phyloP scores from a whole-genome alignment of 2,113 vertebrate species.

The Eudorcas thomsonii region DNA sequence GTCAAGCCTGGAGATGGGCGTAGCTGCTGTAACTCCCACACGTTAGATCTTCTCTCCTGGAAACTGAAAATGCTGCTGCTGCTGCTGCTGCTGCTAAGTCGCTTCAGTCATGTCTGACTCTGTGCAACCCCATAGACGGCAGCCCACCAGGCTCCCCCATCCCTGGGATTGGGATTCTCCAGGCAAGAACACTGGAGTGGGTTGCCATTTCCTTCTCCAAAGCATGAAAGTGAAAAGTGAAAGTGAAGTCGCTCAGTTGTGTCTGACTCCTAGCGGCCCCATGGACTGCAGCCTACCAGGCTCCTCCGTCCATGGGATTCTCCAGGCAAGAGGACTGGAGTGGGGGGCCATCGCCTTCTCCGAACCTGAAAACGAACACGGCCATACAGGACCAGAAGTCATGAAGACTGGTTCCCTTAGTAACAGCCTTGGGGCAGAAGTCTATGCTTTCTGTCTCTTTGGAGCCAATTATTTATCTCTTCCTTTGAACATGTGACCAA shows the following conservation, averaged over 20 bases:
- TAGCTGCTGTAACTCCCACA: too few species aligned
- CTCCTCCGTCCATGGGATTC: fast-evolving
- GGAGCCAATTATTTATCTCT: background rate
- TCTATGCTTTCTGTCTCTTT: background rate
- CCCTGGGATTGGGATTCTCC: background rate
- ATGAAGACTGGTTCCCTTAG: background rate
- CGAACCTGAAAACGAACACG: background rate
- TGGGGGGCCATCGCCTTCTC: background rate
- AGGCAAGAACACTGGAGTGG: background rate
- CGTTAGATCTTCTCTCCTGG: too few species aligned
- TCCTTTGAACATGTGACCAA: background rate
- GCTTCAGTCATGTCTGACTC: fast-evolving
- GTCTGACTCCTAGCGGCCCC: fast-evolving
- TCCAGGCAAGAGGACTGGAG: background rate
- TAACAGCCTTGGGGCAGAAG: background rate
- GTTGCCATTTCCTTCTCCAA: fast-evolving
- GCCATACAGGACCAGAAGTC: background rate
- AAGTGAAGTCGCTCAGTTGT: background rate
- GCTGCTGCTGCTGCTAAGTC: background rate
- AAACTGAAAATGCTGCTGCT: background rate
- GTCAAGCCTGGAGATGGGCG: background rate
- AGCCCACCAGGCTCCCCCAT: fast-evolving
- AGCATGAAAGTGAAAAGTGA: background rate
- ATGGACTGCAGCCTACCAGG: background rate
- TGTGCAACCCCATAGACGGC: fast-evolving